Conservation (phyloP, 1,140 invertebrate genomes). For the Neoseiulus cucumeris region DNA sequence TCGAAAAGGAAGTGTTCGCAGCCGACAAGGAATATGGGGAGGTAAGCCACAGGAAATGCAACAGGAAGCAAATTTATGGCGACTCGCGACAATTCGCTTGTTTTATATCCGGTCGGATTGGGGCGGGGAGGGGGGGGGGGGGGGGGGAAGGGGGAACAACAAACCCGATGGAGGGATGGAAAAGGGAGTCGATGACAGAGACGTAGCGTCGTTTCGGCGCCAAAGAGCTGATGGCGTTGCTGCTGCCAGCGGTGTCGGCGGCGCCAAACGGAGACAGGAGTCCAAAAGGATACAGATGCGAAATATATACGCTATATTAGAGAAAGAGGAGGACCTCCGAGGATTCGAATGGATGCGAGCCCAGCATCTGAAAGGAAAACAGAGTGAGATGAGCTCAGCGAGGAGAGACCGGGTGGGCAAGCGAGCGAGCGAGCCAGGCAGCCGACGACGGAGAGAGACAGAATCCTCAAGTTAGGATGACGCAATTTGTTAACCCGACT, state of each 20-base stretch:
- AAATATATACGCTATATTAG: conserved; percentile 11
- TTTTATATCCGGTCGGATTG: conserved; percentile 1
- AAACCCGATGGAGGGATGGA: not conserved
- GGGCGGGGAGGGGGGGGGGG: not conserved
- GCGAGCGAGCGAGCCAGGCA: no score
- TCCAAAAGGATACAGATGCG: conserved; percentile 6
- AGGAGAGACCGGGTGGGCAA: no score
- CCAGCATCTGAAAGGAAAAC: no score
- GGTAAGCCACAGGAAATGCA: not conserved
- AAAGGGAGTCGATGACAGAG: not conserved
- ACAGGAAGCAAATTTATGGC: not conserved
- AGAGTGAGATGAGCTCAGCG: no score
- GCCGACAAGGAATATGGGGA: not conserved
- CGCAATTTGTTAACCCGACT: no score
- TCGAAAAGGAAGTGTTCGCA: no score
- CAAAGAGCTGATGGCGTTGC: not conserved
- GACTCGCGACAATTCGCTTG: not conserved
- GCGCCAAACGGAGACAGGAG: not conserved
- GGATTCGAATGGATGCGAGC: not conserved
- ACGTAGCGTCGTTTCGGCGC: not conserved
- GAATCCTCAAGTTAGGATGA: not conserved
- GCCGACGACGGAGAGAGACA: not conserved
- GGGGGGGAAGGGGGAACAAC: not conserved
- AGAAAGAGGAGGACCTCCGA: not conserved
- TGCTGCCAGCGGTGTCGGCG: not conserved